A percentile compares a stretch with the other conserved stretches of the same genome.
Evolutionary conservation across 1,140 invertebrate genomes (phyloP).

Genomic region (Popillia japonica): DNA sequence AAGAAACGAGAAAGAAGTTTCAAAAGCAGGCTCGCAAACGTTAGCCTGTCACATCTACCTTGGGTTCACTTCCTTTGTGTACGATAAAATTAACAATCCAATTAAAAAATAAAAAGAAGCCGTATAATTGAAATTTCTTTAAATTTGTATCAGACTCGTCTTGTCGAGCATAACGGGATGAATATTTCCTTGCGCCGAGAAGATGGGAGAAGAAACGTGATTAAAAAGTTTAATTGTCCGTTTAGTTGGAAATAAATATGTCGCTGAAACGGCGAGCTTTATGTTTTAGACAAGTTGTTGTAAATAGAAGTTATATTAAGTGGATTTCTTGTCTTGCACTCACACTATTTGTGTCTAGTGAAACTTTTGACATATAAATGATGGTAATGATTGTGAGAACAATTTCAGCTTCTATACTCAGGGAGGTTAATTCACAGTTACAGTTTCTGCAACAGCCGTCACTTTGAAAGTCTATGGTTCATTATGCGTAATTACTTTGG

Average conservation of each 20-base stretch:
- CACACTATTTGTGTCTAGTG: too few species aligned
- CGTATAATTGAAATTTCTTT: constrained; percentile 29
- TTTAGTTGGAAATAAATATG: constrained; percentile 10
- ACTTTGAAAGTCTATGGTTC: too few species aligned
- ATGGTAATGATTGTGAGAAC: too few species aligned
- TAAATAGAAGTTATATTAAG: background rate
- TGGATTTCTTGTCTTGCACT: background rate
- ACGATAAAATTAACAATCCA: constrained; percentile 24
- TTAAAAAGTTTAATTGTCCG: constrained; percentile 31
- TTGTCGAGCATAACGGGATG: too few species aligned
- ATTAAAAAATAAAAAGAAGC: constrained; percentile 29
- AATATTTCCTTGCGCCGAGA: background rate
- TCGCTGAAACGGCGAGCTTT: background rate
- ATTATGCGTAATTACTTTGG: too few species aligned
- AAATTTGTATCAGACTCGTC: constrained; percentile 5
- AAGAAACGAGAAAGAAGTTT: background rate
- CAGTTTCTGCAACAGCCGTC: too few species aligned
- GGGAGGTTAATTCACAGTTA: too few species aligned
- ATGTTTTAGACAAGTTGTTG: background rate
- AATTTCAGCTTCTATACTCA: too few species aligned
- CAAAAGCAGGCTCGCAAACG: background rate
- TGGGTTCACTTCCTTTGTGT: background rate
- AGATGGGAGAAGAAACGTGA: background rate
- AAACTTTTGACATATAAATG: too few species aligned
- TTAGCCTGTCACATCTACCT: background rate